A percentile compares a stretch with the other conserved stretches of the same genome.
Evolutionary conservation across 2,888 invertebrate genomes (phyloP).

Genomic region (Microplitis manilae): DNA sequence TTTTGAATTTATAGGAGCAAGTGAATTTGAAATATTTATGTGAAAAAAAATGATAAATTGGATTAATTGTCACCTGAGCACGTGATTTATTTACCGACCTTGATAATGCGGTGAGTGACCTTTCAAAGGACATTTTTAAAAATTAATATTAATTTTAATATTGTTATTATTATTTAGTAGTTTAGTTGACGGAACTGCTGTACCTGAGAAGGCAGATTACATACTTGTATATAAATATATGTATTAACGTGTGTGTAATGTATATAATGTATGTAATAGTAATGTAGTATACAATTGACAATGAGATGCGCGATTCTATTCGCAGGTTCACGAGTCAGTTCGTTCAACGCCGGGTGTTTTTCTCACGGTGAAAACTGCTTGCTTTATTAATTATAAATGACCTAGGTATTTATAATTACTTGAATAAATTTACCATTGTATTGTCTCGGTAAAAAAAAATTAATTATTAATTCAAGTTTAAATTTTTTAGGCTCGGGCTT

Average conservation of each 20-base stretch:
- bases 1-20: neutral
- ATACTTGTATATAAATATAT: conserved; percentile 17
- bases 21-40: neutral
- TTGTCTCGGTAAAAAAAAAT: neutral
- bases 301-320: conserved; percentile 32
- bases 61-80: conserved; percentile 19
- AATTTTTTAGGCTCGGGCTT: neutral
- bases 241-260: neutral
- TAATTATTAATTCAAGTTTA: neutral
- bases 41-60: conserved; percentile 13
- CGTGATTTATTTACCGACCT: conserved; percentile 20
- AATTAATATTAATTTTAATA: neutral
- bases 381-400: conserved; percentile 53
- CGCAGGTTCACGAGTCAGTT: conserved; percentile 37
- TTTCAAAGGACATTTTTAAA: conserved; percentile 4
- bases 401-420: conserved; percentile 40
- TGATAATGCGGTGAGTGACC: conserved; percentile 33
- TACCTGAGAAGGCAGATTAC: neutral
- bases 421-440: conserved; percentile 17
- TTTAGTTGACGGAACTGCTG: neutral
- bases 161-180: neutral
- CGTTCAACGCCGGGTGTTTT: conserved; percentile 49
- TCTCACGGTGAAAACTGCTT: conserved; percentile 64
- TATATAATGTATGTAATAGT: neutral
- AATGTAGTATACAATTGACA: neutral